Conservation (phyloP, 2,888 invertebrate genomes). For the Dynastes grantii region DNA sequence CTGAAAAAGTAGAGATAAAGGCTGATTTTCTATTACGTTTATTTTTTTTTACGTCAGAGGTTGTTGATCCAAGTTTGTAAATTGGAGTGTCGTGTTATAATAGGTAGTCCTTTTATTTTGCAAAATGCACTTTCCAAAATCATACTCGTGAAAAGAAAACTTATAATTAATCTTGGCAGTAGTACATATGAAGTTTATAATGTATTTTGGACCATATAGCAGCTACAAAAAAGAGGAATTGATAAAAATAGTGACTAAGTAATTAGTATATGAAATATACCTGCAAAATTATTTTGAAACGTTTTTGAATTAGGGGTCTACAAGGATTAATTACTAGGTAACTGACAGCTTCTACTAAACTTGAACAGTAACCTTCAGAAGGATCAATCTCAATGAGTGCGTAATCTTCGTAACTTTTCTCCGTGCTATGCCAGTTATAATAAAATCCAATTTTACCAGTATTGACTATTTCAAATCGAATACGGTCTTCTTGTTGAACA, state of each 20-base stretch:
- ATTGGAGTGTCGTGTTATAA: constrained; percentile 68
- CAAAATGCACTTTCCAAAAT: constrained; percentile 80
- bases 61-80: constrained; percentile 67
- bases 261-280: neutral
- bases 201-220: constrained; percentile 78
- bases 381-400: constrained; percentile 54
- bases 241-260: neutral
- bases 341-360: constrained; percentile 46
- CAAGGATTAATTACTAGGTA: constrained; percentile 51
- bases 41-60: constrained; percentile 63
- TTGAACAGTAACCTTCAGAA: constrained; percentile 58
- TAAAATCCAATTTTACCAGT: constrained; percentile 65
- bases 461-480: constrained; percentile 66
- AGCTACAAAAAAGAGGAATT: constrained; percentile 71
- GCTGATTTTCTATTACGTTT: neutral
- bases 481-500: constrained; percentile 58
- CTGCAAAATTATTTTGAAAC: constrained; percentile 53
- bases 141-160: constrained; percentile 77
- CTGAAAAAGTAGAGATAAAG: constrained; percentile 64
- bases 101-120: constrained; percentile 72
- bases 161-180: constrained; percentile 75
- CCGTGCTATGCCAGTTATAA: constrained; percentile 66
- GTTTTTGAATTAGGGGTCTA: constrained; percentile 55
- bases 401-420: constrained; percentile 57
- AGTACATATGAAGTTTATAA: constrained; percentile 74